Conservation (phyloP, 2,888 invertebrate genomes). For the Callyntrura guangdongensis region DNA sequence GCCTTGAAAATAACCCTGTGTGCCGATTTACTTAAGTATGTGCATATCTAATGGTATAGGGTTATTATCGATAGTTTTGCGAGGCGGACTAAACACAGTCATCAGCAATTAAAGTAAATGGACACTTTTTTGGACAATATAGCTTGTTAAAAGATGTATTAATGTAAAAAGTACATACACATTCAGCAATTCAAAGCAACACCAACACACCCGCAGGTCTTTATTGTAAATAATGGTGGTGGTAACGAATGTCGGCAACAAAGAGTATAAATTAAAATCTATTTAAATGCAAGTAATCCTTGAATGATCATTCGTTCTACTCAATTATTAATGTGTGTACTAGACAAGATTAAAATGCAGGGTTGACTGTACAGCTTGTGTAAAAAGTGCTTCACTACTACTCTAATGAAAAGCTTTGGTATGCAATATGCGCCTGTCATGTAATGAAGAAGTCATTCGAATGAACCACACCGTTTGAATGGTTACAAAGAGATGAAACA, state of each 20-base stretch:
- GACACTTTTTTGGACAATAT: constrained; percentile 18
- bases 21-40: not conserved
- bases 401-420: not conserved
- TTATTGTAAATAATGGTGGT: constrained; percentile 22
- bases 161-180: not conserved
- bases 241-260: not conserved
- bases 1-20: constrained; percentile 4
- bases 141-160: not conserved
- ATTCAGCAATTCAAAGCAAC: not conserved
- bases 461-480: not conserved
- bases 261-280: constrained; percentile 12
- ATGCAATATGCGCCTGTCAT: not conserved
- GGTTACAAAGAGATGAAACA: not conserved
- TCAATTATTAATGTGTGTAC: constrained; percentile 3
- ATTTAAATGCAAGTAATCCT: constrained; percentile 37
- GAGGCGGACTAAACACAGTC: not conserved
- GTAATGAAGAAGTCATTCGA: constrained; percentile 36
- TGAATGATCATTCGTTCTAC: constrained; percentile 24
- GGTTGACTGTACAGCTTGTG: not conserved
- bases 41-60: too few relatives aligned
- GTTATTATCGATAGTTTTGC: too few relatives aligned
- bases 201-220: constrained; percentile 34
- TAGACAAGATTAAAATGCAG: not conserved
- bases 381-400: too few relatives aligned
- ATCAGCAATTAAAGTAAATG: constrained; percentile 8